Conservation (phyloP, 2,888 invertebrate genomes). For the Drosophila picticornis region DNA sequence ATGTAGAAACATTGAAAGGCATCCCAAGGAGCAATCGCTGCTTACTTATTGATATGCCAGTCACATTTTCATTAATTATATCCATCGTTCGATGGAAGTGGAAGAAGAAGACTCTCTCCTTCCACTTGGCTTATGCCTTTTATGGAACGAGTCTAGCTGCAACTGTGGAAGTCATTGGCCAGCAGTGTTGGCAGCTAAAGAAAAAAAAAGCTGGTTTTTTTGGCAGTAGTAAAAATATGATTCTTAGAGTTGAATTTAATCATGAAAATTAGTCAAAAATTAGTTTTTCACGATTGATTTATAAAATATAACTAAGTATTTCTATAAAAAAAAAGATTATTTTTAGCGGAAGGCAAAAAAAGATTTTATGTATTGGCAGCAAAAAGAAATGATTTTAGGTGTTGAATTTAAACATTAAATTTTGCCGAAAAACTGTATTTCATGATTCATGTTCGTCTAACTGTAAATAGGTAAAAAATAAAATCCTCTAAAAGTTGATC, state of each 20-base stretch:
- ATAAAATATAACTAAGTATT: too few relatives aligned
- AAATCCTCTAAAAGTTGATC: neutral
- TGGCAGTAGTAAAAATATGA: neutral
- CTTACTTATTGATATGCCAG: constrained; percentile 46
- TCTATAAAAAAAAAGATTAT: neutral
- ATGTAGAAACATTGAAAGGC: constrained; percentile 40
- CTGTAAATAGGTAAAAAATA: neutral
- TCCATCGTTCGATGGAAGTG: constrained; percentile 31
- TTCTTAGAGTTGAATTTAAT: neutral
- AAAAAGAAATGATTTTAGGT: neutral
- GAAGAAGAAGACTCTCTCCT: constrained; percentile 30
- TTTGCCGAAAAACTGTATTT: neutral
- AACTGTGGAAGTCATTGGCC: neutral
- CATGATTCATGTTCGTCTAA: neutral
- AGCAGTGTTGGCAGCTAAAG: neutral
- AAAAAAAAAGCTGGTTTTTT: neutral
- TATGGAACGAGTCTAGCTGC: neutral
- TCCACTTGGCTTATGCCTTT: constrained; percentile 41
- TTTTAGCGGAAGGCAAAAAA: neutral
- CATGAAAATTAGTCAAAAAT: too few relatives aligned
- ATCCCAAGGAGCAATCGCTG: constrained; percentile 38
- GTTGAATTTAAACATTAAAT: neutral
- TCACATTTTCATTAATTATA: constrained; percentile 62
- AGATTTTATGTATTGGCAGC: neutral
- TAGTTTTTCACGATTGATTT: too few relatives aligned